Conservation (phyloP, 2,113 vertebrate species). For the Clarias batrachus region DNA sequence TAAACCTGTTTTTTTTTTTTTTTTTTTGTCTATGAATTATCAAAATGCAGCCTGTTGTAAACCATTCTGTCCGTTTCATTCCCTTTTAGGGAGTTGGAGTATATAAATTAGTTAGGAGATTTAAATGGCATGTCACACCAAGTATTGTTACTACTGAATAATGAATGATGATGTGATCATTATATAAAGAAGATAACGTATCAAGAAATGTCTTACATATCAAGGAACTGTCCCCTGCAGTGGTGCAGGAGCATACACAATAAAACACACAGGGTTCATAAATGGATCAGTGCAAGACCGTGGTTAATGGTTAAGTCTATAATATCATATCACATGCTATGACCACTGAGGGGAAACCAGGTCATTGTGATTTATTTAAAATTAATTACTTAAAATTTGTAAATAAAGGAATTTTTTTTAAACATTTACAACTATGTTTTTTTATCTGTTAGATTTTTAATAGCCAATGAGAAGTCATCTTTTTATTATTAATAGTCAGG, state of each 20-base stretch:
- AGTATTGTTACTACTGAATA: constrained; percentile 25
- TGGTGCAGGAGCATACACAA: neutral
- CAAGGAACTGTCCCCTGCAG: neutral
- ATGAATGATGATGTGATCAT: neutral
- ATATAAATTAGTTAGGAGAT: neutral
- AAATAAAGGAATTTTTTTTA: constrained; percentile 29
- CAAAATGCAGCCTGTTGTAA: neutral
- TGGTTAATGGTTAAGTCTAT: constrained; percentile 1
- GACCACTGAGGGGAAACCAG: neutral
- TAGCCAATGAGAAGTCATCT: neutral
- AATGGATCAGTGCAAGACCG: neutral
- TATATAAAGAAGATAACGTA: neutral
- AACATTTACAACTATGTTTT: neutral
- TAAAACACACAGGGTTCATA: neutral
- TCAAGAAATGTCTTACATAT: constrained; percentile 4
- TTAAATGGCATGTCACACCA: neutral
- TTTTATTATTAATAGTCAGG: neutral
- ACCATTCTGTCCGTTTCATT: constrained; percentile 16
- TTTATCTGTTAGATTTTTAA: neutral
- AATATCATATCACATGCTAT: neutral
- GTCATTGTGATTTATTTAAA: constrained; percentile 10
- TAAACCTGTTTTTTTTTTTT: neutral
- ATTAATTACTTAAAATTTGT: constrained; percentile 16
- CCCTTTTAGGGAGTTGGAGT: neutral
- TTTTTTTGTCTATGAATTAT: neutral